phyloP scores from a whole-genome alignment of 2,797 vertebrate genomes.

The Microctenopoma stevenorrisi region DNA sequence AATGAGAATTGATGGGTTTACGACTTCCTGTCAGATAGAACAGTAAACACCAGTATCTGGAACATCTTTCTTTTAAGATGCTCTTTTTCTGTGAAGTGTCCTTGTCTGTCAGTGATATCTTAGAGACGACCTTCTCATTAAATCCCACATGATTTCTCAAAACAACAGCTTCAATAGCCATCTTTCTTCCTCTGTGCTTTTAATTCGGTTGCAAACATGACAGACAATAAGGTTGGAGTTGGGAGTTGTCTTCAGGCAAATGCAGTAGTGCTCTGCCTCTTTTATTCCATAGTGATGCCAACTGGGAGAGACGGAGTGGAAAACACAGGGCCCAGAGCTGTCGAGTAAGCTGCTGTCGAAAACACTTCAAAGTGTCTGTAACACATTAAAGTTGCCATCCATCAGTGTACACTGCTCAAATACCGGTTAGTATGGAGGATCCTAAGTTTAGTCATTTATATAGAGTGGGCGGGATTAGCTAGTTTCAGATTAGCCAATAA shows the following conservation, averaged over 20 bases:
- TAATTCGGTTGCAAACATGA: slow-evolving; percentile 63
- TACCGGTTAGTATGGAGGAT: slow-evolving; percentile 51
- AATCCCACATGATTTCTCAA: slow-evolving; percentile 60
- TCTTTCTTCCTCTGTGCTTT: slow-evolving; percentile 48
- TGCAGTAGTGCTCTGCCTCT: slow-evolving; percentile 2
- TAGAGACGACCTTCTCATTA: slow-evolving; percentile 60
- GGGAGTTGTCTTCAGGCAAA: slow-evolving; percentile 56
- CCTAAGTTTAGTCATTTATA: slow-evolving; percentile 36
- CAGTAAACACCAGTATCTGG: slow-evolving; percentile 18
- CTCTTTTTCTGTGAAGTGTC: slow-evolving; percentile 18
- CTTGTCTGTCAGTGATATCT: slow-evolving; percentile 59
- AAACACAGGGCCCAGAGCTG: slow-evolving; percentile 72
- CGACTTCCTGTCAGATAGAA: slow-evolving; percentile 43
- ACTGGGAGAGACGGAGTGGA: slow-evolving; percentile 63
- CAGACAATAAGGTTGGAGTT: slow-evolving; percentile 66
- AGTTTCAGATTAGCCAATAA: slow-evolving; percentile 59
- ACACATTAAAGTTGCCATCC: slow-evolving; percentile 63
- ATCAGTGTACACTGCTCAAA: slow-evolving; percentile 45
- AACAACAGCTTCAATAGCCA: slow-evolving; percentile 71
- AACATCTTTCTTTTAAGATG: slow-evolving; percentile 33
- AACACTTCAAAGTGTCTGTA: slow-evolving; percentile 69
- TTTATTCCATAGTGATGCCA: slow-evolving; percentile 27
- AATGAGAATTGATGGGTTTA: slow-evolving; percentile 54
- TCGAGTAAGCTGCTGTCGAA: slow-evolving; percentile 66
- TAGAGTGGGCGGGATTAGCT: not conserved